Base-by-base conservation (phyloP, 2,888 invertebrate species). In the Xanthorhoe spadicearia region DNA sequence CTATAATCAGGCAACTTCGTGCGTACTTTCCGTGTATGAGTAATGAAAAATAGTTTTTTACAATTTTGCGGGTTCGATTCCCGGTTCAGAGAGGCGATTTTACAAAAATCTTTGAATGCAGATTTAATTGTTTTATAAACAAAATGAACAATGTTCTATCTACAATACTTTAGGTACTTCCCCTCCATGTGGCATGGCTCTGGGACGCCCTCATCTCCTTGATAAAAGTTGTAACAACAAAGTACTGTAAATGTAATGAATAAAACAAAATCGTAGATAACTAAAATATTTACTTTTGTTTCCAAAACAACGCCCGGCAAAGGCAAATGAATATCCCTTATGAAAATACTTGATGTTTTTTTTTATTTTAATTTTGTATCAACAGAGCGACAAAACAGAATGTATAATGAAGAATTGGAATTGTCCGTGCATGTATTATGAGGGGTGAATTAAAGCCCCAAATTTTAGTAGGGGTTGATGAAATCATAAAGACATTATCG, bases 361-460 rank as follows among this genome's bases (percentile, higher is more conserved):
- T 46, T 59, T 61, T 51, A 43, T 57, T 59, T 64, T 46, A 65
- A 55, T 60, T 50, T 55, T 50, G 51, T 18, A 64, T 64, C 61
- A 64, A 61, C 60, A 43, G 43, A 64, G 28, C 57, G 50, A 61
- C 62, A 46, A 75, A 77, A 78, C 67, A 53, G 78, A 79, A 78
- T 77, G 58, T 70, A 64, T 75, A 77, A 78, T 76, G 66, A 59
- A 51, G 66, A 67, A 72, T 75, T 74, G 73, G 75, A 76, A 77
- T 73, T 74, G 75, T 73, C 70, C 69, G 61, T 76, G 73, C 73
- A 79, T 79, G 76, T 79, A 76, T 77, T 70, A 79, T 69, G 71
- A 74, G 74, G 72, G 70, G 63, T 64, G 61, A 72, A 61, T 67
- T 56, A 68, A 69, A 68, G 63, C 69, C 67, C 74, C 66, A 70